A percentile compares a stretch with the other conserved stretches of the same genome.
Evolutionary conservation across 2,113 vertebrate genomes (phyloP).

Genomic region (Pycnonotus jocosus): DNA sequence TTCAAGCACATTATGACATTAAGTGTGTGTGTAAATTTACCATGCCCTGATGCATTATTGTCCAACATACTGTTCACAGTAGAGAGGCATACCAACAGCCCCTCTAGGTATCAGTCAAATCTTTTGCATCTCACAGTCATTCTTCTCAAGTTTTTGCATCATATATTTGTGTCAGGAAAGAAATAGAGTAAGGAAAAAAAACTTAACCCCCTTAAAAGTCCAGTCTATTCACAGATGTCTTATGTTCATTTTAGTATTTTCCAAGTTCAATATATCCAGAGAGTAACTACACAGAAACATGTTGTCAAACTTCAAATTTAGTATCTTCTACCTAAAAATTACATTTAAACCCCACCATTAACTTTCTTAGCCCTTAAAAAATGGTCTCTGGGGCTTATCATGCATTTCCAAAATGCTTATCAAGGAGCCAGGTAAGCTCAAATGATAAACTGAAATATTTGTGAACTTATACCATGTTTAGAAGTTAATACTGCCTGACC

Average conservation of each 20-base stretch:
- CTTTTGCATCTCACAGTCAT: not conserved
- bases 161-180: not conserved
- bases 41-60: not conserved
- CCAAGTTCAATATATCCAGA: not conserved
- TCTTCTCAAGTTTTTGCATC: not conserved
- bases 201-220: fast-evolving
- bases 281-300: not conserved
- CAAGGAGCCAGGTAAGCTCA: not conserved
- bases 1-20: not conserved
- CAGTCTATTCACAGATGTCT: not conserved
- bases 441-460: not conserved
- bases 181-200: not conserved
- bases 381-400: not conserved
- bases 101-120: not conserved
- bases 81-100: not conserved
- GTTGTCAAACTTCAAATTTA: not conserved
- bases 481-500: not conserved
- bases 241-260: not conserved
- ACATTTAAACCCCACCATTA: not conserved
- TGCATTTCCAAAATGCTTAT: not conserved
- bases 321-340: not conserved
- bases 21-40: not conserved
- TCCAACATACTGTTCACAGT: not conserved
- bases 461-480: not conserved
- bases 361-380: not conserved